A percentile compares a stretch with the other conserved stretches of the same genome.
Conservation (phyloP, 2,888 invertebrate genomes). For the Macrosiphum euphorbiae region DNA sequence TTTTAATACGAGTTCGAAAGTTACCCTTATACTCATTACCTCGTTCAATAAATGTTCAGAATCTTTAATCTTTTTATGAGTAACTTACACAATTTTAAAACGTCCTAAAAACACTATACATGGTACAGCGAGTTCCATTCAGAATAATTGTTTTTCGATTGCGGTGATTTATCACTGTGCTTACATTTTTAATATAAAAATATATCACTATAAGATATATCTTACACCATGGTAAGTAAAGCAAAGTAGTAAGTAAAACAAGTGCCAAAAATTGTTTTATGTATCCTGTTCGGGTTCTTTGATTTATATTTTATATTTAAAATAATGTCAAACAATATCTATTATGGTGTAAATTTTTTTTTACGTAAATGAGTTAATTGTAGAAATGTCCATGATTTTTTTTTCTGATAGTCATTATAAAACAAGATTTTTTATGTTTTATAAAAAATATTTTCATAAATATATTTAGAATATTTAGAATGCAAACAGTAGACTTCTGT, state of each 20-base stretch:
- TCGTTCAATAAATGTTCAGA: not conserved
- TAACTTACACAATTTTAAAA: not conserved
- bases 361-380: not conserved
- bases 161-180: not conserved
- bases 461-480: not conserved
- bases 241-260: not conserved
- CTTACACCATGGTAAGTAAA: not conserved
- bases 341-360: not conserved
- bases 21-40: not conserved
- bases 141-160: not conserved
- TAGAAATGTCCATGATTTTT: not conserved
- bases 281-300: not conserved
- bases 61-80: slow-evolving; percentile 17
- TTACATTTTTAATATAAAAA: not conserved
- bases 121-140: not conserved
- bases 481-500: no score
- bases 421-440: not conserved
- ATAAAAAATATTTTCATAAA: not conserved
- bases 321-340: not conserved
- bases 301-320: not conserved
- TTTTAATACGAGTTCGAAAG: not conserved
- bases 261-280: not conserved
- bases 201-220: not conserved
- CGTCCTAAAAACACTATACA: not conserved
- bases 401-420: not conserved